Evolutionary conservation across 2,797 vertebrate genomes (phyloP).

Genomic region (Chiropotes sagulatus): DNA sequence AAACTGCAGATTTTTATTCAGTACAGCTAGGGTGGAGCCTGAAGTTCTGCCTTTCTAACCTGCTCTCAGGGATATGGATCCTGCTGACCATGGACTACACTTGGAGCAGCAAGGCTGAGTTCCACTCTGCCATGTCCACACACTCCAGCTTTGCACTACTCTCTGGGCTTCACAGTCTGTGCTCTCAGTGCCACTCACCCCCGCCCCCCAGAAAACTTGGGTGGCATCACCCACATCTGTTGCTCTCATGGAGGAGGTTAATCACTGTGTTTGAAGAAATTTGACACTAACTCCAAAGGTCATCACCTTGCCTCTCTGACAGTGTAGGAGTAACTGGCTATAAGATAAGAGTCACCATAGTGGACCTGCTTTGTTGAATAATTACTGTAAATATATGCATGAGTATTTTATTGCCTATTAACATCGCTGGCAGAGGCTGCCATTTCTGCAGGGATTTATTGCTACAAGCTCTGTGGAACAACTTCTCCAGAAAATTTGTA

Average conservation of each 20-base stretch:
- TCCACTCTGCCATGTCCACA: fast-evolving
- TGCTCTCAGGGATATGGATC: background rate
- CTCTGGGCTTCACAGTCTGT: background rate
- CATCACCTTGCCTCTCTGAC: background rate
- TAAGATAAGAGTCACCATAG: background rate
- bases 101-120: background rate
- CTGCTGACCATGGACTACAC: background rate
- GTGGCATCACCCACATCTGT: background rate
- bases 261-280: background rate
- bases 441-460: background rate
- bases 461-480: background rate
- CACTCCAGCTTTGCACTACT: background rate
- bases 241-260: background rate
- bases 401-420: background rate
- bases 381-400: background rate
- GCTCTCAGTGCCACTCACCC: background rate
- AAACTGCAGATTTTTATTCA: background rate
- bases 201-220: background rate
- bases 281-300: background rate
- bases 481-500: background rate
- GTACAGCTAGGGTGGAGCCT: background rate
- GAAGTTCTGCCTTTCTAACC: background rate
- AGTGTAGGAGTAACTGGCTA: background rate
- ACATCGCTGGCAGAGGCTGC: background rate
- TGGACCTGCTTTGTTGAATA: background rate